Base-by-base conservation (phyloP, 2,113 vertebrate genomes). In the Petaurus breviceps region DNA sequence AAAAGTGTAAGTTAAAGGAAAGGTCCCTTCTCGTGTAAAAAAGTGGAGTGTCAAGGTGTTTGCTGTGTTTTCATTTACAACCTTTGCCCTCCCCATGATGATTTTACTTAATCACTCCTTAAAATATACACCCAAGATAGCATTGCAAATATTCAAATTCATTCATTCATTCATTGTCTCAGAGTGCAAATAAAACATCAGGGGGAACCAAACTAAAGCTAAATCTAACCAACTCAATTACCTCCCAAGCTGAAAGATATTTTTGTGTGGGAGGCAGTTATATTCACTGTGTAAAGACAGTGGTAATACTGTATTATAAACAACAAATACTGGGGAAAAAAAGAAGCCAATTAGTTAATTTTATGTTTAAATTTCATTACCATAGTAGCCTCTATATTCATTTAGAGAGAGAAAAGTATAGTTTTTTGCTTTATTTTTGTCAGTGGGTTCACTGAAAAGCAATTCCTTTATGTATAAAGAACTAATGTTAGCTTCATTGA, bases 391-490 rank as follows among this genome's bases (percentile, higher is more conserved):
- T 93, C 93, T 95, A 51, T 89, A 91, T 94, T 96, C 28, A 55
- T 77, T 93, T 94, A 94, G 93, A 90, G 96, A 94, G 90, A 50
- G 8, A 31, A 47, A n/a, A 24, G 95, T 90, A 5, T 25, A 93
- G 92, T 90, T 95, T 68, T 96, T 94, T 84, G 90, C 92, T 94
- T 96, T 77, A 57, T 94, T 96, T 94, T 90, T 93, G 55, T 96
- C 77, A 91, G 53, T 96, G 95, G 95, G 96, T 97, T 94, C 95
- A 96, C 93, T 55, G 53, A 94, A 97, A 96, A 97, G 91, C 92
- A 96, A 91, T 95, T 95, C 52, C 92, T 96, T 91, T 97, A 92
- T 91, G 28, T 96, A 53, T 91, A 92, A 93, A 68, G 57, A 97
- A 68, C 51, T 95, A 92, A 96, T 91, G 50, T 96, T 92, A 93